phyloP scores from a whole-genome alignment of 2,113 vertebrate genomes.

The Anhinga rufa region DNA sequence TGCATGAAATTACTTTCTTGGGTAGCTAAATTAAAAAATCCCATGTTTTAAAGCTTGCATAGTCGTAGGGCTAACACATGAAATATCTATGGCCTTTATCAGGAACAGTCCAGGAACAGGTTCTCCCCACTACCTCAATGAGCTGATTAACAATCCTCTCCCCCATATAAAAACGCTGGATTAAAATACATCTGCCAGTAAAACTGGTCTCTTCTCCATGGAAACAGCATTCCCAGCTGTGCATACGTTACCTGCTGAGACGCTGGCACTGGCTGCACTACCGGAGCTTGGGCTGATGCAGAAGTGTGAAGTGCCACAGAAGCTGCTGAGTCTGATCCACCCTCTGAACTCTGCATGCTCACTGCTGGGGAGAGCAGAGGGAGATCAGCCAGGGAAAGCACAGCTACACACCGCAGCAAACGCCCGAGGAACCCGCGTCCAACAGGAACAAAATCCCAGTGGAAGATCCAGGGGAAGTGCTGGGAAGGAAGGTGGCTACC shows the following conservation, averaged over 20 bases:
- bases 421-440: neutral
- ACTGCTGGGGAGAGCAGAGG: slow-evolving; percentile 62
- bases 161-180: neutral
- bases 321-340: slow-evolving; percentile 81
- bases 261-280: slow-evolving; percentile 89
- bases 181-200: neutral
- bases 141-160: neutral
- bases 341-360: slow-evolving; percentile 95
- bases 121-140: neutral
- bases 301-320: slow-evolving; percentile 84
- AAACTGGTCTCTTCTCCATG: neutral
- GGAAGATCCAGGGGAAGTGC: neutral
- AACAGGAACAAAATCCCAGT: neutral
- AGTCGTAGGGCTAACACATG: neutral
- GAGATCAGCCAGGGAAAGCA: neutral
- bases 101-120: neutral
- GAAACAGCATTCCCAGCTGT: neutral
- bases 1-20: neutral
- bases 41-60: neutral
- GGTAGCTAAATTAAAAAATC: neutral
- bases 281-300: slow-evolving; percentile 83
- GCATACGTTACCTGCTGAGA: slow-evolving; percentile 87
- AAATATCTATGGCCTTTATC: neutral
- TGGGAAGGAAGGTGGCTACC: neutral
- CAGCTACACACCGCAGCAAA: neutral